These are phyloP conservation scores for Aricia agestis DNA, from an alignment of 1,140 invertebrate genomes.

Conservation along the genomic window DNA sequence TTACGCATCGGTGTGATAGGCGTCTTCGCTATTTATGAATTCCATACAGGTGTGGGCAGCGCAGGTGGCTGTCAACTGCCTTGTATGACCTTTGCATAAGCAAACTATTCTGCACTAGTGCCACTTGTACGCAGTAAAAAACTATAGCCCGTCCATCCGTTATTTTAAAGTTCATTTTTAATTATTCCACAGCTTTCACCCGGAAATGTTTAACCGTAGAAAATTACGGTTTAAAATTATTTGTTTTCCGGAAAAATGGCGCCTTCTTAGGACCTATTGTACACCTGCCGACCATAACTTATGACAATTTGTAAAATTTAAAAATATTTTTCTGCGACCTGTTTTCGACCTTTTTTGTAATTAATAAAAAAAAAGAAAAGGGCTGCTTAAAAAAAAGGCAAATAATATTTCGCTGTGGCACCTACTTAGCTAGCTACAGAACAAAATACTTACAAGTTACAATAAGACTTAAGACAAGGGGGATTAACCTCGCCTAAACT, in stretches of 20 bases:
- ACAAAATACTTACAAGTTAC: no score
- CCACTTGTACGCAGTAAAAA: constrained; percentile 28
- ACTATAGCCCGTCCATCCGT: constrained; percentile 19
- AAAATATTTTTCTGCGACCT: not conserved
- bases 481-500: no score
- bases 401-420: no score
- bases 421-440: no score
- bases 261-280: not conserved
- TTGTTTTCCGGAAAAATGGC: constrained; percentile 7
- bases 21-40: constrained; percentile 60
- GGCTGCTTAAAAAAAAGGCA: no score
- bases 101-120: constrained; percentile 44
- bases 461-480: no score
- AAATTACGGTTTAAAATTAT: constrained; percentile 5
- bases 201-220: constrained; percentile 7
- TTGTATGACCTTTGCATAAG: constrained; percentile 67
- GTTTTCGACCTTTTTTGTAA: not conserved
- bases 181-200: not conserved
- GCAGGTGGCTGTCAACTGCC: constrained; percentile 65
- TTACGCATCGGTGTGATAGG: constrained; percentile 40
- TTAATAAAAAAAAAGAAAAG: no score
- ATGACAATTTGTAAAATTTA: not conserved
- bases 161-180: constrained; percentile 15
- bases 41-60: constrained; percentile 58
- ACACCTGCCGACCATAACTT: not conserved